These are phyloP conservation scores for Chionoecetes opilio DNA, from an alignment of 1,140 invertebrate species.

Conservation along the genomic window DNA sequence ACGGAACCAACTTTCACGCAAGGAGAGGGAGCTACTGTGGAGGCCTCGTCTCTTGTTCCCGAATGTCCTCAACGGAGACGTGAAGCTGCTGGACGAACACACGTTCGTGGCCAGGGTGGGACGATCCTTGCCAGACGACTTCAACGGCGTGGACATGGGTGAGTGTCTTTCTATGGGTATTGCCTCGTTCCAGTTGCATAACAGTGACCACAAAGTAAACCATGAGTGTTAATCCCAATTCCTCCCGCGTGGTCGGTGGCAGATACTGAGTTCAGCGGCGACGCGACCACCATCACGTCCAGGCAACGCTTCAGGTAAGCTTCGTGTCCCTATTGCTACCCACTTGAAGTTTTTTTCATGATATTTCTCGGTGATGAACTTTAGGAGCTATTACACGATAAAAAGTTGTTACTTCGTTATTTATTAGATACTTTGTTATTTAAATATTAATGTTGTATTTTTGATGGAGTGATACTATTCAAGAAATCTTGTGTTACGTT, in stretches of 20 bases:
- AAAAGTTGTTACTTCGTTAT: no score
- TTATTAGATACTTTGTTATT: no score
- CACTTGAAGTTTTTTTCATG: no score
- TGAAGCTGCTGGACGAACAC: conserved; percentile 15
- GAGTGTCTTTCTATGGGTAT: background rate
- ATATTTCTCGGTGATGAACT: no score
- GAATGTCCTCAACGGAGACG: conserved; percentile 56
- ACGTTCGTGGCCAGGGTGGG: conserved; percentile 16
- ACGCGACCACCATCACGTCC: background rate
- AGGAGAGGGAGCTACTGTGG: conserved; percentile 60
- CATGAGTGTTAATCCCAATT: background rate
- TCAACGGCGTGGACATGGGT: conserved; percentile 64
- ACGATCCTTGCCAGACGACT: background rate
- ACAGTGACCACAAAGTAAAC: background rate
- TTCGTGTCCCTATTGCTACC: no score
- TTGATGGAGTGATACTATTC: no score
- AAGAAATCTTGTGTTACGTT: no score
- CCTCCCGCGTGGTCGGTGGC: no score
- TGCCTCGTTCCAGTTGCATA: background rate
- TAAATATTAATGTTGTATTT: no score
- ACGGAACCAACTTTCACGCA: conserved; percentile 40
- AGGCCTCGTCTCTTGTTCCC: conserved; percentile 49
- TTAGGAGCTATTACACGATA: no score
- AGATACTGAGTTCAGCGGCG: background rate
- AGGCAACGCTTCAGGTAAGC: conserved; percentile 30